Conservation (phyloP, 2,113 vertebrate genomes). For the Puffinus mauretanicus region DNA sequence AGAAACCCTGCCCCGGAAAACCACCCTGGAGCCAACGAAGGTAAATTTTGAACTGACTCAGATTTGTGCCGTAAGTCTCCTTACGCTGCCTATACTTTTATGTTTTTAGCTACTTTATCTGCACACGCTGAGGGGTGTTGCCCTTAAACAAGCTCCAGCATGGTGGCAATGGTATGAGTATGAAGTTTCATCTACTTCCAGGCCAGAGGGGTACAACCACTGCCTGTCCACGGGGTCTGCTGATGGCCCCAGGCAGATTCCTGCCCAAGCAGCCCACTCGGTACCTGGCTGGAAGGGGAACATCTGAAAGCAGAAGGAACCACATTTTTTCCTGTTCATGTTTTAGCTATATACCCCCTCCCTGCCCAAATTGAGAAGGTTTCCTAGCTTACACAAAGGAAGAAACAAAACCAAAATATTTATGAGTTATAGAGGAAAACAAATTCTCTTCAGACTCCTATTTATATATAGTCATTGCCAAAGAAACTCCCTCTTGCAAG, state of each 20-base stretch:
- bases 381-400: background rate
- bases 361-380: background rate
- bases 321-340: background rate
- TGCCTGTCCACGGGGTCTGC: background rate
- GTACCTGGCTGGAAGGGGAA: background rate
- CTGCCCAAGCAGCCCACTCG: background rate
- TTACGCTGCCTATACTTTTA: background rate
- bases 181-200: background rate
- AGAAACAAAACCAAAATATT: background rate
- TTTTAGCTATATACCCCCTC: background rate
- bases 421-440: background rate
- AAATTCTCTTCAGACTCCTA: background rate
- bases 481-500: background rate
- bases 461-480: background rate
- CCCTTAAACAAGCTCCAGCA: background rate
- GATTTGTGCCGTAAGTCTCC: background rate
- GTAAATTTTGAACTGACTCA: background rate
- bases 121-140: background rate
- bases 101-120: background rate
- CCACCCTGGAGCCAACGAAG: accelerated
- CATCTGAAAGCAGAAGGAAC: background rate
- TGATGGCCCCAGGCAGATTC: accelerated
- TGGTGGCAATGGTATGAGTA: background rate
- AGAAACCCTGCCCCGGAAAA: background rate
- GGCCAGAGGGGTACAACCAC: background rate